Conservation (phyloP, 2,113 vertebrate species). For the Helogale parvula region DNA sequence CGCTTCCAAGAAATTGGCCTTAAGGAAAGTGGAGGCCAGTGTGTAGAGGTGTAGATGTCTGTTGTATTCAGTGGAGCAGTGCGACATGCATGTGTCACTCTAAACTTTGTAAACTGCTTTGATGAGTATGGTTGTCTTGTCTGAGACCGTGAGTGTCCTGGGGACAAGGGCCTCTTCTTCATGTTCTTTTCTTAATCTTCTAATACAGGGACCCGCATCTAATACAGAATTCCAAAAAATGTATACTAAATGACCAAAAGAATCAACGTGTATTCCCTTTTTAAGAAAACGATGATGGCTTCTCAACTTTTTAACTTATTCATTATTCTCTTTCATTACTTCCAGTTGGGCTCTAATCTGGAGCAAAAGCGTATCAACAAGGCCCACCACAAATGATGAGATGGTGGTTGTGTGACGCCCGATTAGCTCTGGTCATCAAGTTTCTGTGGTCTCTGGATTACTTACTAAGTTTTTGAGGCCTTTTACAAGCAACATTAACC, state of each 20-base stretch:
- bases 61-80: not conserved
- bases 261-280: not conserved
- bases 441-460: conserved; percentile 27
- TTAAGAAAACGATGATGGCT: not conserved
- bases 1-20: not conserved
- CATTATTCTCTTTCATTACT: not conserved
- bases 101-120: not conserved
- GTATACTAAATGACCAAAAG: not conserved
- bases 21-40: not conserved
- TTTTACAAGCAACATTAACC: conserved; percentile 58
- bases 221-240: not conserved
- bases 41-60: fast-evolving
- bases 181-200: not conserved
- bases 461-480: conserved; percentile 15
- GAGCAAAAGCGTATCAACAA: not conserved
- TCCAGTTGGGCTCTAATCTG: not conserved
- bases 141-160: not conserved
- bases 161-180: not conserved
- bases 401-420: not conserved
- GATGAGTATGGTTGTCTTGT: not conserved
- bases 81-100: not conserved
- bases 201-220: not conserved
- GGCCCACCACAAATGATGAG: not conserved
- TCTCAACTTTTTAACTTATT: not conserved
- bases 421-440: not conserved